A percentile compares a stretch with the other conserved stretches of the same genome.
These are phyloP conservation scores for Trichonephila clavipes DNA, from an alignment of 1,140 invertebrate species.

Conservation along the genomic window DNA sequence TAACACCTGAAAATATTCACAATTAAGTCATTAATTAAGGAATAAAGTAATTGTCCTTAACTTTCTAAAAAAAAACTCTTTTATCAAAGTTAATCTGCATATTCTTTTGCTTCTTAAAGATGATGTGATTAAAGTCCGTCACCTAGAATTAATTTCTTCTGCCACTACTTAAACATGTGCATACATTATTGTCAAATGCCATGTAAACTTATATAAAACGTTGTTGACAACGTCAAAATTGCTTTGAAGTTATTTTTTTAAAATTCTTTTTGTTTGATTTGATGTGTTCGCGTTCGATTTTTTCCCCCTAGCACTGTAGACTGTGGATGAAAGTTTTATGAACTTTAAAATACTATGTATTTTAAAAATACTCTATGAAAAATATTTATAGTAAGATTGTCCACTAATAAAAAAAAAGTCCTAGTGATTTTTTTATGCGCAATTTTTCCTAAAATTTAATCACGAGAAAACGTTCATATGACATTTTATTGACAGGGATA, in stretches of 20 bases:
- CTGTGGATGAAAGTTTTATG: background rate
- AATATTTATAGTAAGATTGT: background rate
- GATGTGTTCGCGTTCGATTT: background rate
- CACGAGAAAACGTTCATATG: too few relatives aligned
- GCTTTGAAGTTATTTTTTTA: background rate
- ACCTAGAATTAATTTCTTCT: slow-evolving; percentile 39
- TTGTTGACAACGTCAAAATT: slow-evolving; percentile 34
- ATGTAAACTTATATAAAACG: slow-evolving; percentile 25
- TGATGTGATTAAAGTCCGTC: slow-evolving; percentile 41
- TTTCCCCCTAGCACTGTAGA: background rate
- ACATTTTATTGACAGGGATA: too few relatives aligned
- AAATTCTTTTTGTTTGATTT: background rate
- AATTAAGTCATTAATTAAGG: slow-evolving; percentile 47
- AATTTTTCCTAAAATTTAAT: too few relatives aligned
- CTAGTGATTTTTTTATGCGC: too few relatives aligned
- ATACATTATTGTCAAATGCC: slow-evolving; percentile 27
- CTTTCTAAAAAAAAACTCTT: background rate
- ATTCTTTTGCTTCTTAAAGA: background rate
- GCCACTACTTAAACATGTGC: slow-evolving; percentile 11
- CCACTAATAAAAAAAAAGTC: too few relatives aligned
- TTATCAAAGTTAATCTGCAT: slow-evolving; percentile 44
- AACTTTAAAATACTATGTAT: background rate
- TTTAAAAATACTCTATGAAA: background rate
- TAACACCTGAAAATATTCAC: slow-evolving; percentile 13
- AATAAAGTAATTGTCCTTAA: slow-evolving; percentile 6